Conservation (phyloP, 1,140 invertebrate genomes). For the Trachymyrmex septentrionalis region DNA sequence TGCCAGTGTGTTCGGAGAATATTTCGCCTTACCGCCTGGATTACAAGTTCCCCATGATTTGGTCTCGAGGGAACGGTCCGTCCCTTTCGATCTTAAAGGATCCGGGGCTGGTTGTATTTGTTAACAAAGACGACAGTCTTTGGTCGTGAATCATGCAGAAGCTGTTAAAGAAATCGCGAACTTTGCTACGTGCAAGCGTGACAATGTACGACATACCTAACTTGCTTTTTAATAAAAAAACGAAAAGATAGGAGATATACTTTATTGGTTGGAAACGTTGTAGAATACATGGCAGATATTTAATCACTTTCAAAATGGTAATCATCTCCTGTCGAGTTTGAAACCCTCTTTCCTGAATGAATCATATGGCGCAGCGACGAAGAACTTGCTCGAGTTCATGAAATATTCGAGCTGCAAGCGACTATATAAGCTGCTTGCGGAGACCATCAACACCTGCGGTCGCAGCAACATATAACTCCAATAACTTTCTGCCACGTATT, state of each 20-base stretch:
- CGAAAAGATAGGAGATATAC: not conserved
- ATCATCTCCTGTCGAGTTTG: conserved; percentile 62
- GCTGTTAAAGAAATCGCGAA: conserved; percentile 65
- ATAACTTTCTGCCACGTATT: conserved; percentile 25
- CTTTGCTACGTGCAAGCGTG: not conserved
- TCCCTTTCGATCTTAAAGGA: conserved; percentile 59
- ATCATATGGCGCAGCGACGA: conserved; percentile 66
- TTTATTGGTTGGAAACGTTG: not conserved
- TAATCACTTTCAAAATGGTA: conserved; percentile 53
- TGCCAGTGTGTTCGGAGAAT: conserved; percentile 65
- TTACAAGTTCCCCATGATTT: conserved; percentile 77
- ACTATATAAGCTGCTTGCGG: conserved; percentile 69
- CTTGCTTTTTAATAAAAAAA: not conserved
- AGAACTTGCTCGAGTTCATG: conserved; percentile 73
- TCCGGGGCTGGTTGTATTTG: conserved; percentile 63
- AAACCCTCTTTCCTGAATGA: conserved; percentile 61
- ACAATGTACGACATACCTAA: not conserved
- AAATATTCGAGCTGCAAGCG: conserved; percentile 77
- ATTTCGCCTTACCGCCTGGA: conserved; percentile 38
- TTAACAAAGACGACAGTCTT: conserved; percentile 66
- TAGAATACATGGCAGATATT: not conserved
- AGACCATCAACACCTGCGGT: conserved; percentile 78
- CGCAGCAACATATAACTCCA: conserved; percentile 56
- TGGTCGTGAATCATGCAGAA: conserved; percentile 61
- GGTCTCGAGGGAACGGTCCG: conserved; percentile 70